Base-by-base conservation (phyloP, 2,797 vertebrate genomes). In the Tamandua tetradactyla region DNA sequence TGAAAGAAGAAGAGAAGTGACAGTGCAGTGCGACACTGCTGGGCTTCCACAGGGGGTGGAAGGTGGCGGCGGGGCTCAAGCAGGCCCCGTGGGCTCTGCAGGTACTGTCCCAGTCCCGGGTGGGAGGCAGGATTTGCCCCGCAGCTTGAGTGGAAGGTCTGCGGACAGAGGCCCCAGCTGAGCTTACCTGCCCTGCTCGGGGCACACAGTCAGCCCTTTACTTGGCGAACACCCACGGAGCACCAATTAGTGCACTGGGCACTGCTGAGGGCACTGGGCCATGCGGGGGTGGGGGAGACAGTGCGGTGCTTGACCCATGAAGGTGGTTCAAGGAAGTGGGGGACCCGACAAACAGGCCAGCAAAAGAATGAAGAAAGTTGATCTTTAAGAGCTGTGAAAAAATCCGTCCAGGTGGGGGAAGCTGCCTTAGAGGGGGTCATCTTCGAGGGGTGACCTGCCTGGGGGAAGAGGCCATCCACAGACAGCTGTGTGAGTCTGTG, bases 221-320 rank as follows among this genome's bases (percentile, higher is more conserved):
- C 30, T 13, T 40, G 1, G 18, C 3, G 11, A 25, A 13, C 37
- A 90, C 22, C 14, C 11, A 1, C 0, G 14, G 23, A 69, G 42
- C 7, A 10, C 79, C 62, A 57, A 15, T n/a, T n/a, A n/a, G n/a
- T n/a, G n/a, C n/a, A n/a, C n/a, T n/a, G n/a, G n/a, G 52, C 52
- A 14, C 52, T 55, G 52, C 20, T 14, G 13, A 55, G 12, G 49
- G 68, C 66, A 3, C 83, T 30, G 59, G 30, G 64, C n/a, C 17
- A 2, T 1, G 7, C 44, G 15, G 22, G 55, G n/a, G 30, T 13
- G 22, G 44, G 15, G 11, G 14, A 18, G 49, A 13, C 66, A 81
- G 7, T 42, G 22, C n/a, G 8, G 13, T 7, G 17, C 10, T 5
- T 2, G 20, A 61, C 68, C 71, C 5, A 0, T 5, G 23, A 3